Evolutionary conservation across 2,113 vertebrate genomes (phyloP).

Genomic region (Lophura nycthemera): DNA sequence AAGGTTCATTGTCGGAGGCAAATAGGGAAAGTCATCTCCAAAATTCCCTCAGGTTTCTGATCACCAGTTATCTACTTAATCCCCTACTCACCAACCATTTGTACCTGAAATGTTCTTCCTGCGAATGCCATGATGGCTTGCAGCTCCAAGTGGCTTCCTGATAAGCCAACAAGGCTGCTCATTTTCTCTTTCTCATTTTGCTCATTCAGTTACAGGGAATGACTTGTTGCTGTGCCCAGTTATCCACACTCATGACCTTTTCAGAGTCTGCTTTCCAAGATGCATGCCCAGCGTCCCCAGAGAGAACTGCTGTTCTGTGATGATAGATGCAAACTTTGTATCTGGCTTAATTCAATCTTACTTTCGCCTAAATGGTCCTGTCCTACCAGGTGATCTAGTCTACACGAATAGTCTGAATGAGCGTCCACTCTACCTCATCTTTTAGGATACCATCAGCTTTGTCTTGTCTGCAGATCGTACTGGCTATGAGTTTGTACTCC

Average conservation of each 20-base stretch:
- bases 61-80: background rate
- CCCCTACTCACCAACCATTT: background rate
- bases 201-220: background rate
- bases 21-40: background rate
- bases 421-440: fast-evolving
- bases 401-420: background rate
- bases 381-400: background rate
- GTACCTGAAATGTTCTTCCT: background rate
- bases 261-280: conserved; percentile 4
- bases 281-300: background rate
- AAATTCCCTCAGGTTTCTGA: background rate
- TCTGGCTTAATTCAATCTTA: background rate
- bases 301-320: background rate
- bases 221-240: background rate
- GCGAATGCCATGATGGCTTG: background rate
- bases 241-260: background rate
- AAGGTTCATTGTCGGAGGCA: no score
- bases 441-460: background rate
- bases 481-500: background rate
- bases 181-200: background rate
- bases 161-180: background rate
- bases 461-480: background rate
- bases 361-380: background rate
- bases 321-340: background rate
- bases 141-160: background rate